Conservation (phyloP, 2,888 invertebrate species). For the Lasioglossum lativentre region DNA sequence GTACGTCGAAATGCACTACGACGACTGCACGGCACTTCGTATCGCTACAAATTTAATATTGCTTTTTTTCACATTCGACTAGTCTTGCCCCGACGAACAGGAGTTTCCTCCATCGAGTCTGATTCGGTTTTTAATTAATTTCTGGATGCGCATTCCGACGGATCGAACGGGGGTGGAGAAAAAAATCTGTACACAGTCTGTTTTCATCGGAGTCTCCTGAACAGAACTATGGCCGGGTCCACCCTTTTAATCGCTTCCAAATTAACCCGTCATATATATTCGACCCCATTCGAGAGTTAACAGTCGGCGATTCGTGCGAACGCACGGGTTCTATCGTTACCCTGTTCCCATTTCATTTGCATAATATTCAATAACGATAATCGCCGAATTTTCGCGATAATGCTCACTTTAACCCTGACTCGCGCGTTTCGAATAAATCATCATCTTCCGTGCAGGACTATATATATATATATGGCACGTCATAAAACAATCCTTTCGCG, state of each 20-base stretch:
- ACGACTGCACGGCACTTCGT: neutral
- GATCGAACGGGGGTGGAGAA: neutral
- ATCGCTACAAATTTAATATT: constrained; percentile 1
- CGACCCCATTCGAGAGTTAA: constrained; percentile 7
- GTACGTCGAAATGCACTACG: neutral
- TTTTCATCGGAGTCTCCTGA: neutral
- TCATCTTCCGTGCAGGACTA: neutral
- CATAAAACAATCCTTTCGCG: neutral
- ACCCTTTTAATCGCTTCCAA: neutral
- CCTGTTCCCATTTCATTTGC: constrained; percentile 5
- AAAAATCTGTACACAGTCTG: neutral
- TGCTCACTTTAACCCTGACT: neutral
- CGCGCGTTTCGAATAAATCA: neutral
- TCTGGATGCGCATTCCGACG: neutral
- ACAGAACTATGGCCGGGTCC: neutral
- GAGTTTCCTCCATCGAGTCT: neutral
- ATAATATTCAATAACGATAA: constrained; percentile 18
- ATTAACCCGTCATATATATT: neutral
- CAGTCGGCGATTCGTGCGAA: neutral
- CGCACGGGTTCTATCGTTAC: neutral
- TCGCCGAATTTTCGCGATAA: neutral
- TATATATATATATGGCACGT: no score
- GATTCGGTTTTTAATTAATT: neutral
- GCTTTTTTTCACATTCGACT: neutral
- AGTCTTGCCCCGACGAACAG: neutral